Evolutionary conservation across 2,888 invertebrate genomes (phyloP), one percentile per base, ranked within the genome.

Genomic region (Xestia sexstrigata): DNA sequence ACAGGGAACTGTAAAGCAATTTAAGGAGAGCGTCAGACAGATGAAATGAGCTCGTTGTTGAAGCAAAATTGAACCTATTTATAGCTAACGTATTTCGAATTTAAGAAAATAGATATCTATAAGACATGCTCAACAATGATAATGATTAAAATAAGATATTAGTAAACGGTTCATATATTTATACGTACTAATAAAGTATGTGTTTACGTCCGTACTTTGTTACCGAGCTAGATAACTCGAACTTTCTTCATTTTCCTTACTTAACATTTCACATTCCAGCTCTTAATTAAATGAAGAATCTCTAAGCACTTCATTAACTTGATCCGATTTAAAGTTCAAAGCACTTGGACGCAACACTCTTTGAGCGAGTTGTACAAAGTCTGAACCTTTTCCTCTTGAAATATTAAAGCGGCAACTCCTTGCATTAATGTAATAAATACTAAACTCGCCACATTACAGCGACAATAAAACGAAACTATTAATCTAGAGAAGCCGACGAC

Each of bases 401-500:
- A 52, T 70, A 72, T 69, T 66, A 69, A 30, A 67, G 20, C 42
- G 62, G 58, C 26, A 39, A 67, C 35, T 72, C n/a, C 15, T 55
- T 52, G 62, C 52, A 83, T 83, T 78, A 45, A 71, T 58, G 39
- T 45, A 5, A 42, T 79, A 67, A 83, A 79, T 80, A 75, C 65
- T 49, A 47, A 70, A 70, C 45, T 68, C 35, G 13, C 45, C 65
- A 49, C 78, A 78, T 47, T 63, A 68, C 66, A 49, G 66, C 69
- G 58, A 47, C 82, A 82, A 82, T 82, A 84, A 81, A 81, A 67
- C 69, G 60, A 67, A 74, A 74, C 79, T 78, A 81, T 85, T 81
- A 85, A 86, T 88, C 81, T 79, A 76, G 74, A 85, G 66, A 68
- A 82, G 42, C 70, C 55, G 72, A 70, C 78, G 85, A 83, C 87